phyloP scores from a whole-genome alignment of 92 coral and sea anemone species.

The Zoanthus solanderi region DNA sequence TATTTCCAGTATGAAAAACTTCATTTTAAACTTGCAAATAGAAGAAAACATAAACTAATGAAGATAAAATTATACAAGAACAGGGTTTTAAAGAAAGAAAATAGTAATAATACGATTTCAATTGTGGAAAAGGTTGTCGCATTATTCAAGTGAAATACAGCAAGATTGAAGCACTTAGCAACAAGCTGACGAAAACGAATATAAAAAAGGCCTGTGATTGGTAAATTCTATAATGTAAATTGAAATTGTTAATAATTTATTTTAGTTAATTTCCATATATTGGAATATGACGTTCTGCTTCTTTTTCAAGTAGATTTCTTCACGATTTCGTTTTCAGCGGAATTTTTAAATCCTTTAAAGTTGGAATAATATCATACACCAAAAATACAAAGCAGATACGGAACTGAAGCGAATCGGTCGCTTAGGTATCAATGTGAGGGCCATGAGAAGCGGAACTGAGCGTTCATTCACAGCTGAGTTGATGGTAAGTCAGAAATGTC shows the following conservation, averaged over 20 bases:
- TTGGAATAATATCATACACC: neutral
- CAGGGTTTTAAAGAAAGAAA: neutral
- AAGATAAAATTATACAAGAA: too few relatives aligned
- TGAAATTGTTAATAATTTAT: slow-evolving; percentile 50
- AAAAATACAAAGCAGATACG: neutral
- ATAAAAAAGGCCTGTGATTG: slow-evolving; percentile 18
- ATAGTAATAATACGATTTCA: neutral
- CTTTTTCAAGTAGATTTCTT: neutral
- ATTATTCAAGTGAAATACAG: neutral
- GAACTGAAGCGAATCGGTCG: slow-evolving; percentile 21
- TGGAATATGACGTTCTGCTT: slow-evolving; percentile 11
- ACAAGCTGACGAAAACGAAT: slow-evolving; percentile 16
- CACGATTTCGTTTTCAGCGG: slow-evolving; percentile 14
- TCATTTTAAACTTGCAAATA: too few relatives aligned
- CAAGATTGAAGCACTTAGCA: slow-evolving; percentile 24
- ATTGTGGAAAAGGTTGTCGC: neutral
- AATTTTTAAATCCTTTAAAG: slow-evolving; percentile 2
- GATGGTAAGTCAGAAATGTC: slow-evolving; percentile 24
- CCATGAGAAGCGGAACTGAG: slow-evolving; percentile 6
- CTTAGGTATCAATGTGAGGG: slow-evolving; percentile 25
- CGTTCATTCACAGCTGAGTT: neutral
- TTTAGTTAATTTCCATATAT: slow-evolving; percentile 39
- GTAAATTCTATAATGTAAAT: neutral
- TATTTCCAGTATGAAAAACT: too few relatives aligned
- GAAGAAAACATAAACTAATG: too few relatives aligned